phyloP scores from a whole-genome alignment of 37 sponge, comb jelly and placozoan genomes.

The Lycopodina hypogea region DNA sequence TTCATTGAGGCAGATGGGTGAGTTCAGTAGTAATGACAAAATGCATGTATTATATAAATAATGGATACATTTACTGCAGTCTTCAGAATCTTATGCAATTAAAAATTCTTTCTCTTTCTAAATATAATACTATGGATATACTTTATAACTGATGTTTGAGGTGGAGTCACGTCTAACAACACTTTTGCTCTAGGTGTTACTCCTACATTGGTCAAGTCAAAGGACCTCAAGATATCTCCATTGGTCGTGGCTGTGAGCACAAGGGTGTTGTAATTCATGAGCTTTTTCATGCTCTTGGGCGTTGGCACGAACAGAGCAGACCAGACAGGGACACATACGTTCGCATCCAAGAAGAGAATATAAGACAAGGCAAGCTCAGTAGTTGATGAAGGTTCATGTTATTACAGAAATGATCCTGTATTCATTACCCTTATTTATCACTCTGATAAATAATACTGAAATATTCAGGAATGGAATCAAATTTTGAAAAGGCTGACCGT shows the following conservation, averaged over 20 bases:
- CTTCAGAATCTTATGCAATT: background rate
- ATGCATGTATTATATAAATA: too few species aligned
- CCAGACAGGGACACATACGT: slow-evolving; percentile 76
- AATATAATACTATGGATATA: background rate
- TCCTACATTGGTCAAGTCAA: slow-evolving; percentile 58
- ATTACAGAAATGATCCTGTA: too few species aligned
- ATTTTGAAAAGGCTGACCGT: too few species aligned
- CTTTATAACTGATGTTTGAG: background rate
- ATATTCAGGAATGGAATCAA: too few species aligned
- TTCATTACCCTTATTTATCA: too few species aligned
- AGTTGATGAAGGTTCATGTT: too few species aligned
- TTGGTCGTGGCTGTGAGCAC: slow-evolving; percentile 74
- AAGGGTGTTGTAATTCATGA: slow-evolving; percentile 75
- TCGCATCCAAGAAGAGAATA: slow-evolving; percentile 39
- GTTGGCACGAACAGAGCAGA: slow-evolving; percentile 87
- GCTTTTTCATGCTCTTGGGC: slow-evolving; percentile 37
- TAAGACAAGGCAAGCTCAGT: slow-evolving; percentile 36
- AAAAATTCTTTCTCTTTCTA: background rate
- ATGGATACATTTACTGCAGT: too few species aligned
- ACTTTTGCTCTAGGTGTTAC: slow-evolving; percentile 52
- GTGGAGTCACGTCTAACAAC: background rate
- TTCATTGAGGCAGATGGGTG: slow-evolving; percentile 67
- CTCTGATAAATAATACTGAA: too few species aligned
- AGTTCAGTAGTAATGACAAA: background rate
- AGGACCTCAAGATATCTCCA: slow-evolving; percentile 63